Percentiles rank a stretch among this genome's conserved stretches.
These are phyloP conservation scores for Falcaria lacertinaria DNA, from an alignment of 2,888 invertebrate species.

Conservation along the genomic window DNA sequence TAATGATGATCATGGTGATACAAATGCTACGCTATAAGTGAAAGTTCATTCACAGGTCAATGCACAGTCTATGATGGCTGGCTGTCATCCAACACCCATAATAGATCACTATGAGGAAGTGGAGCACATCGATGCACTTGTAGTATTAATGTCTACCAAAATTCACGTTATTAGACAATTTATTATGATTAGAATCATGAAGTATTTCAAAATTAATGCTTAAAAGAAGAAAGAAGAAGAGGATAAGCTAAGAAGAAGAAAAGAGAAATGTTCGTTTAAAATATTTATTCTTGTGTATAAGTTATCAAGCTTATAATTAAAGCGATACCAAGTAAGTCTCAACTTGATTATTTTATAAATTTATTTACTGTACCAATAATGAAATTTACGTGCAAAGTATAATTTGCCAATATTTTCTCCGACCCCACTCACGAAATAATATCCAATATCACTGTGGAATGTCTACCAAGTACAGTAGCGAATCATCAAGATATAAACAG, in stretches of 20 bases:
- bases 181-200: too few relatives aligned
- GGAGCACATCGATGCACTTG: conserved; percentile 11
- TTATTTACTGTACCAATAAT: too few relatives aligned
- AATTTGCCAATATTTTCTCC: neutral
- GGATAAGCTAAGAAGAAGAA: too few relatives aligned
- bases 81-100: conserved; percentile 43
- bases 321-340: too few relatives aligned
- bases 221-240: too few relatives aligned
- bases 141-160: conserved; percentile 5
- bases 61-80: conserved; percentile 31
- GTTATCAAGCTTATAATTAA: too few relatives aligned
- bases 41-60: conserved; percentile 4
- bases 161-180: neutral
- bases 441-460: neutral
- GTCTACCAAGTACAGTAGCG: neutral
- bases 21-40: neutral
- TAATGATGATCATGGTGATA: neutral
- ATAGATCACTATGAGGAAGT: conserved; percentile 56
- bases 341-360: too few relatives aligned
- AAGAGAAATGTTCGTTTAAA: too few relatives aligned
- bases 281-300: too few relatives aligned
- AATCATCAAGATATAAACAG: neutral
- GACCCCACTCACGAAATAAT: neutral
- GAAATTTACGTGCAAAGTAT: too few relatives aligned
- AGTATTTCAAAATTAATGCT: too few relatives aligned